A percentile compares a stretch with the other conserved stretches of the same genome.
Conservation (phyloP, 1,140 invertebrate genomes). For the Drosophila orosa region DNA sequence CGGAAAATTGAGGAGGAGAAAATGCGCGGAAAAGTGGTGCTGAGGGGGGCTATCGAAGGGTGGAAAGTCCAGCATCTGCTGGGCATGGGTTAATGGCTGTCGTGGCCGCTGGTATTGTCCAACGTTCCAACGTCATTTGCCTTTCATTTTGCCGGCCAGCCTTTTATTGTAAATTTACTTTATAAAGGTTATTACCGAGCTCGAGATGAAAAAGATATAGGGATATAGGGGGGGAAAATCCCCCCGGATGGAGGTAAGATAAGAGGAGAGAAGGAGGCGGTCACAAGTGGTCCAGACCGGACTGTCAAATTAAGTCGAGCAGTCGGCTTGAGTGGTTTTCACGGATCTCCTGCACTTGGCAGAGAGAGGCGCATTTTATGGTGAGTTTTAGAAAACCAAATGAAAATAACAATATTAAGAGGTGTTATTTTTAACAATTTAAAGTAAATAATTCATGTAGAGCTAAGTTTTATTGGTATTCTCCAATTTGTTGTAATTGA, state of each 20-base stretch:
- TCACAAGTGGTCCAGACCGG: constrained; percentile 30
- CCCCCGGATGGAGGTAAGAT: constrained; percentile 23
- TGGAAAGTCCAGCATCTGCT: background rate
- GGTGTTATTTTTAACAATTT: too few species aligned
- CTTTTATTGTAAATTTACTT: constrained; percentile 82
- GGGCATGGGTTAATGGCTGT: constrained; percentile 28
- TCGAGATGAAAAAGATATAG: constrained; percentile 16
- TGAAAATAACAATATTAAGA: too few species aligned
- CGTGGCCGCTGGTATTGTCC: constrained; percentile 3
- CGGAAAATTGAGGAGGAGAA: constrained; percentile 13
- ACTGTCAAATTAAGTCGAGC: constrained; percentile 32
- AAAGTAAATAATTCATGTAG: too few species aligned
- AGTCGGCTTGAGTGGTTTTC: background rate
- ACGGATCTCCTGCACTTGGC: constrained; percentile 2
- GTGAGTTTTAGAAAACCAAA: background rate
- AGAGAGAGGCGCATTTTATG: background rate
- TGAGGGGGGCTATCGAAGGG: background rate
- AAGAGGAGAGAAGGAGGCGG: constrained; percentile 11
- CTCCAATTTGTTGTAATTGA: too few species aligned
- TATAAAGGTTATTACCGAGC: constrained; percentile 77
- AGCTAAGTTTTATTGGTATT: too few species aligned
- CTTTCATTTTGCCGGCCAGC: constrained; percentile 56
- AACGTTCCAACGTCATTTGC: constrained; percentile 50
- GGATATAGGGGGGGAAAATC: background rate
- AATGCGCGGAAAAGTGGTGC: constrained; percentile 19